Base-by-base conservation (phyloP, 2,797 vertebrate species). In the Oreonectes daqikongensis region DNA sequence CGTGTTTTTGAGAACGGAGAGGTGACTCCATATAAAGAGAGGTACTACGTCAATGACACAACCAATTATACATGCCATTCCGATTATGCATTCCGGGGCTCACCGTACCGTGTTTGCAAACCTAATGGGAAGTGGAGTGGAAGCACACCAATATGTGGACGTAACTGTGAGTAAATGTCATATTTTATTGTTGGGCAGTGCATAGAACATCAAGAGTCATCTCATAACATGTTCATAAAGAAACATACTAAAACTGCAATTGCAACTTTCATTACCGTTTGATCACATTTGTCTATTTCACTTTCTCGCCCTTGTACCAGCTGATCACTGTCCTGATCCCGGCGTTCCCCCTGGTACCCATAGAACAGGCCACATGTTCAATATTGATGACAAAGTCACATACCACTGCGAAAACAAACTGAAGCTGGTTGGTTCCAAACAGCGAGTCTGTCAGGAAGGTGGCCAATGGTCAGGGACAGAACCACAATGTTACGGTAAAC, bases 401-500 rank as follows among this genome's bases (percentile, higher is more conserved):
- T 94, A 94, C 79, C 17, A 65, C n/a, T 94, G 93, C 66, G 83
- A 69, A 3, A 69, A 77, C 2, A 84, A 85, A 0, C 87, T 93
- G n/a, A 73, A 55, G 3, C 81, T 93, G 67, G 80, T 90, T 3
- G 93, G 92, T 28, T 93, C 93, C 24, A 82, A 83, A 30, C 83
- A 44, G 52, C 91, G 93, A 9, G 75, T 61, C 4, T 94, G 93
- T 79, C 83, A 77, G 74, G 90, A 92, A 69, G 75, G 79, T 4
- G 82, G 86, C 14, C 63, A 67, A 1, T 94, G 93, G 93, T 91
- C 90, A 0, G 93, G 92, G 20, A 77, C 87, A 0, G 91, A 93
- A 72, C 92, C 93, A 18, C 86, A 88, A 35, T 94, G 93, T 79
- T 89, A 88, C 5, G 75, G 86, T 88, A 28, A 88, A 82, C 24